Base-by-base conservation (phyloP, 2,113 vertebrate genomes). In the Australoheros scitulus region DNA sequence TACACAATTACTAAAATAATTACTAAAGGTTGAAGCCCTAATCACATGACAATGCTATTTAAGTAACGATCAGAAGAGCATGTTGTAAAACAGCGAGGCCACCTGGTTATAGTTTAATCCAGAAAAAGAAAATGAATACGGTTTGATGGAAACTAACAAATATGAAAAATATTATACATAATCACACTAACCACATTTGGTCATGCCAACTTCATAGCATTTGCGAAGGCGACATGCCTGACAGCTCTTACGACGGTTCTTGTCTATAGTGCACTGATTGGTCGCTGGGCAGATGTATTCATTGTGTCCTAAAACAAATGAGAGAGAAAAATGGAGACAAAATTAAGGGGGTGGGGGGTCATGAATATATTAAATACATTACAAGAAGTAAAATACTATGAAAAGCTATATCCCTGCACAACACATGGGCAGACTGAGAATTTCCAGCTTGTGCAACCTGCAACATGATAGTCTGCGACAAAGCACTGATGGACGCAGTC, bases 271-370 rank as follows among this genome's bases (percentile, higher is more conserved):
- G 94, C 98, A 99, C 26, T 99, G 98, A 85, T 99, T 99, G 57
- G 98, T 99, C 18, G 98, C 98, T 2, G 98, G 98, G 82, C 98
- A 99, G 94, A 99, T 98, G 89, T 99, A 99, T 89, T 99, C 97
- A 0, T 97, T 99, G 89, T 99, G 97, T 85, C 98, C 98, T 99
- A 93, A 74, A 78, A 78, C 24, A 58, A 72, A 59, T 14, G 43
- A 22, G 41, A 13, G 34, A 29, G 18, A 56, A 14, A 36, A 17
- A 22, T 26, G 14, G 24, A 26, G 24, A 1, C 34, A 82, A 11
- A 43, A 13, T 26, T 52, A n/a, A 10, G 24, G 14, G 43, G 11
- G 15, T 14, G 18, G 32, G 50, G 9, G 43, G 20, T 29, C 18
- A 50, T 68, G 3, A 18, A 50, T 34, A 34, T 7, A 7, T 34